Evolutionary conservation across 2,888 invertebrate genomes (phyloP), one percentile per base, ranked within the genome.

Genomic region (Lamproptera curius): DNA sequence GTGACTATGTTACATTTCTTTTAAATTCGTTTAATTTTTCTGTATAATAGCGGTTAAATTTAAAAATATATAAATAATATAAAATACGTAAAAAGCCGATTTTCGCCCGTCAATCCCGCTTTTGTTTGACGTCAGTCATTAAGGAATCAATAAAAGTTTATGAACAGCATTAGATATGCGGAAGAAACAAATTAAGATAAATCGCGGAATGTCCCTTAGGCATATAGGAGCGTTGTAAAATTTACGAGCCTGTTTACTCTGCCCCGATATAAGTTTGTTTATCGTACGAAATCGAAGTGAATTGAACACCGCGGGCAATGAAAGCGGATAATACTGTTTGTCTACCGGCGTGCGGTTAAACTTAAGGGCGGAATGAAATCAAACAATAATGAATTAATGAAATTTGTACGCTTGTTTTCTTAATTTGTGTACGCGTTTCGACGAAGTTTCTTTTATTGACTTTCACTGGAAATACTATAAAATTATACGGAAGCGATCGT

Each of bases 231-330:
- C 65, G 61, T 71, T 73, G 69, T 79, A 75, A 79, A 78, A 82
- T 82, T 82, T 76, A 82, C 76, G 77, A 78, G 58, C 68, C 51
- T 82, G 79, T 84, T 84, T 82, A 77, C 78, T 68, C 75, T 75
- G 65, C 68, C 63, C 62, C 67, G 67, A 74, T 76, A 70, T 73
- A 70, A 75, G 80, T 80, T 81, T 83, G 81, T 83, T 82, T 80
- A 80, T 76, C 74, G 70, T 72, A 70, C 66, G 67, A 73, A 76
- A 76, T 77, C 73, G 73, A 72, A 76, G 73, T 73, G 74, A 73
- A 67, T 61, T 53, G 61, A 59, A 59, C 63, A 70, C 73, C 73
- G 60, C 63, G 50, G 69, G 74, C 73, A 66, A 71, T 73, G 73
- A 70, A 73, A 71, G 70, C 70, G 67, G 69, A 70, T 78, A 76